These are phyloP conservation scores for Phasia obesa DNA, from an alignment of 2,888 invertebrate species.

Conservation along the genomic window DNA sequence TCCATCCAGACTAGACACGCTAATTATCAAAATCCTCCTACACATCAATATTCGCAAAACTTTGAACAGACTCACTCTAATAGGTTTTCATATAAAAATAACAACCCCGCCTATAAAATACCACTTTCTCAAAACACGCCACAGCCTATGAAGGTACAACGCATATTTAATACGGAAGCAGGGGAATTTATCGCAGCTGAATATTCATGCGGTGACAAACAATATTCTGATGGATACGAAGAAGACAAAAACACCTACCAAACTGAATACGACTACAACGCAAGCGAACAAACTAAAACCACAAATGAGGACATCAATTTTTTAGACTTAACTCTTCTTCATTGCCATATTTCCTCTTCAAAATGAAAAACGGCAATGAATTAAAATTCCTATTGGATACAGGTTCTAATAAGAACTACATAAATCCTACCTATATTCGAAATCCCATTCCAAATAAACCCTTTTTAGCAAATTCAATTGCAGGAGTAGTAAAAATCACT, in stretches of 20 bases:
- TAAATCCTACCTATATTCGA: background rate
- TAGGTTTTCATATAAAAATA: no score
- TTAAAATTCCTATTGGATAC: conserved; percentile 58
- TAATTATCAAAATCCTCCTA: conserved; percentile 52
- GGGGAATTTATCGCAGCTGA: background rate
- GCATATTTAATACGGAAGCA: conserved; percentile 24
- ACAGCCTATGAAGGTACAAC: background rate
- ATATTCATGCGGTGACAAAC: background rate
- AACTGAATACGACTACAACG: background rate
- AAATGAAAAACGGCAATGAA: conserved; percentile 43
- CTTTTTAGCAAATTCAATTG: conserved; percentile 57
- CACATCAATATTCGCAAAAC: background rate
- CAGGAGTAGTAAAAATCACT: conserved; percentile 47
- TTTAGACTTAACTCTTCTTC: conserved; percentile 66
- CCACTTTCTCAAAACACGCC: conserved; percentile 11
- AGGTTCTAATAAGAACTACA: conserved; percentile 46
- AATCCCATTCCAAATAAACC: conserved; percentile 53
- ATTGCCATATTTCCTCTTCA: conserved; percentile 52
- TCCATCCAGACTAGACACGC: conserved; percentile 43
- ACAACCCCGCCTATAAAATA: conserved; percentile 14
- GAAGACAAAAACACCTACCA: conserved; percentile 7
- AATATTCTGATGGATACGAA: background rate
- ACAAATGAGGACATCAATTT: conserved; percentile 47
- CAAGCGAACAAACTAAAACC: background rate
- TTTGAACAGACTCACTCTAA: no score